Percentiles rank a stretch among this genome's conserved stretches.
phyloP scores from a whole-genome alignment of 2,888 invertebrate genomes.

The Scaptomyza reducta region DNA sequence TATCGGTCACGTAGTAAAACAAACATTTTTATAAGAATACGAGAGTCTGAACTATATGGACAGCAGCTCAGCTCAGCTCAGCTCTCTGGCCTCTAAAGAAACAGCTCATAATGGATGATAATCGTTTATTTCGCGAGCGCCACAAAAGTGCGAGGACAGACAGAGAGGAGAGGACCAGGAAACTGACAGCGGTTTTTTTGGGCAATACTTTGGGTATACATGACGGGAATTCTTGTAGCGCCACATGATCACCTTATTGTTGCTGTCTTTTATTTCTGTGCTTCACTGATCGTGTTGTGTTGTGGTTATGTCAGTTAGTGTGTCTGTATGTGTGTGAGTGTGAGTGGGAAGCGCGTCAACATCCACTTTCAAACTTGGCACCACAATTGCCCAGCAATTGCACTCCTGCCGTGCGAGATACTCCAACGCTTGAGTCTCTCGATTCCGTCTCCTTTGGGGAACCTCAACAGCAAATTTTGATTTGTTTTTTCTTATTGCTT shows the following conservation, averaged over 20 bases:
- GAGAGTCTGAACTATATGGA: slow-evolving; percentile 37
- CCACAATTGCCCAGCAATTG: slow-evolving; percentile 62
- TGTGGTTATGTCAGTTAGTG: slow-evolving; percentile 25
- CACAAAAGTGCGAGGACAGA: slow-evolving; percentile 7
- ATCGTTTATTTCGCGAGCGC: slow-evolving; percentile 73
- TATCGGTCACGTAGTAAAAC: slow-evolving; percentile 84
- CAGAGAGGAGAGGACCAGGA: neutral
- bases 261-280: slow-evolving; percentile 1
- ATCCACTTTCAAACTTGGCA: slow-evolving; percentile 28
- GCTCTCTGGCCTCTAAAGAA: slow-evolving; percentile 32
- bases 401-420: slow-evolving; percentile 54
- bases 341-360: slow-evolving; percentile 69
- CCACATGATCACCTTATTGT: slow-evolving; percentile 66
- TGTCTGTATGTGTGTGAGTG: slow-evolving; percentile 12
- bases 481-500: slow-evolving; percentile 42
- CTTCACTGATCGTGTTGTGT: slow-evolving; percentile 27
- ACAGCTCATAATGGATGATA: slow-evolving; percentile 83
- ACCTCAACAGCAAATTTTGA: slow-evolving; percentile 17
- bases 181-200: slow-evolving; percentile 25
- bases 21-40: slow-evolving; percentile 82
- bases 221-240: slow-evolving; percentile 61
- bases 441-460: slow-evolving; percentile 14
- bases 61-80: slow-evolving; percentile 1
- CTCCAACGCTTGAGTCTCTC: slow-evolving; percentile 10
- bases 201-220: slow-evolving; percentile 35